Evolutionary conservation across 2,797 vertebrate genomes (phyloP), one percentile per base, ranked within the genome.

Genomic region (Halcyon smyrnensis): DNA sequence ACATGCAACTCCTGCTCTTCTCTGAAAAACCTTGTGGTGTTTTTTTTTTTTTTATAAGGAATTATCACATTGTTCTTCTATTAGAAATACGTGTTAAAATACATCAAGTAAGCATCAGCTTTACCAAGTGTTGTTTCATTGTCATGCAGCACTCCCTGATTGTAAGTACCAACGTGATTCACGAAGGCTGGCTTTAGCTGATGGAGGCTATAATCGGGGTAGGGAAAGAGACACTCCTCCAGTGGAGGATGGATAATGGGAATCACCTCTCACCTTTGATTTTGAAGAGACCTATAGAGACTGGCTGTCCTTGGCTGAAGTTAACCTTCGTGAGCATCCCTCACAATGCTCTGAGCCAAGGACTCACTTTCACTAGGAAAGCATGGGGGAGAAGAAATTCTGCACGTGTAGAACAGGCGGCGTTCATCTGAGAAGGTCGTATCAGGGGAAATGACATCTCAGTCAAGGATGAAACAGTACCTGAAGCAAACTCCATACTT

Each of bases 251-350:
- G 90, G 79, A 56, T 84, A 93, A 53, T 17, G 37, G 86, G 77
- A 87, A 79, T 92, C 63, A 82, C 87, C 81, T 82, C 90, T 90
- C 81, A 94, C 88, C 86, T 95, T 67, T 79, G 92, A 73, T 90
- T 96, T 78, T 70, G 84, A 94, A 89, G 74, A 82, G 54, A 51
- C 21, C 77, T 56, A 24, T 4, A 57, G 57, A 69, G 74, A 15
- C 50, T 43, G 46, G 15, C 86, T 90, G 88, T 73, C 94, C 85
- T 93, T 93, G 83, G 77, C 83, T 94, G 82, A 51, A 94, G 74
- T 54, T 87, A 56, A 69, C 63, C 67, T 82, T 84, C 0, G 0
- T 25, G 63, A 90, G 28, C 63, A 48, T 84, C 83, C 51, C 63
- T 94, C 46, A 23, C 59, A n/a, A 17, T 34, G 45, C 65, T 59